phyloP scores from a whole-genome alignment of 2,888 invertebrate species.

The Pandemis cinnamomeana region DNA sequence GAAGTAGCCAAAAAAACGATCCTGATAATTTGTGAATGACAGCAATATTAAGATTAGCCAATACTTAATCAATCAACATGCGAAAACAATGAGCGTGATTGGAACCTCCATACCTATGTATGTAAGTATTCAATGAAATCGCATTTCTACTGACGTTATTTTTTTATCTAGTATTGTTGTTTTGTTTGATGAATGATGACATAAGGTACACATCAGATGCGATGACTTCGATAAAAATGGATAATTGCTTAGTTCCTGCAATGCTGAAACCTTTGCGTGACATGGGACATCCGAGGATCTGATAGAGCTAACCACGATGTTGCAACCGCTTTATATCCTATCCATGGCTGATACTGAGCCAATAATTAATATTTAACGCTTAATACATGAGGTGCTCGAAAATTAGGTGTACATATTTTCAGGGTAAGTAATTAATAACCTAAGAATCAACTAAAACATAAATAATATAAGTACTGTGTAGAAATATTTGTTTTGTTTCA shows the following conservation, averaged over 20 bases:
- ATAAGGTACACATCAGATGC: background rate
- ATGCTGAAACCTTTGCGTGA: slow-evolving; percentile 54
- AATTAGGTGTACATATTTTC: background rate
- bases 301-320: slow-evolving; percentile 22
- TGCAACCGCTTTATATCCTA: slow-evolving; percentile 29
- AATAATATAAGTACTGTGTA: no score
- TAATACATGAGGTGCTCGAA: background rate
- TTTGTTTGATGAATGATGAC: background rate
- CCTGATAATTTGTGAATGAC: no score
- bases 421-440: background rate
- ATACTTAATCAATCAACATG: no score
- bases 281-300: slow-evolving; percentile 35
- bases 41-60: no score
- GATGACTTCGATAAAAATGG: slow-evolving; percentile 48
- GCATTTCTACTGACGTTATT: no score
- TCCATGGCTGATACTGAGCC: background rate
- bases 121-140: background rate
- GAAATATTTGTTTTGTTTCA: no score
- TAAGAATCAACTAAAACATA: no score
- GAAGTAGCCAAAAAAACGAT: no score
- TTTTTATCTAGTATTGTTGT: background rate
- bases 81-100: no score
- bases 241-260: slow-evolving; percentile 54
- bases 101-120: no score
- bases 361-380: slow-evolving; percentile 11